Base-by-base conservation (phyloP, 2,888 invertebrate genomes). In the Tenthredo livida region DNA sequence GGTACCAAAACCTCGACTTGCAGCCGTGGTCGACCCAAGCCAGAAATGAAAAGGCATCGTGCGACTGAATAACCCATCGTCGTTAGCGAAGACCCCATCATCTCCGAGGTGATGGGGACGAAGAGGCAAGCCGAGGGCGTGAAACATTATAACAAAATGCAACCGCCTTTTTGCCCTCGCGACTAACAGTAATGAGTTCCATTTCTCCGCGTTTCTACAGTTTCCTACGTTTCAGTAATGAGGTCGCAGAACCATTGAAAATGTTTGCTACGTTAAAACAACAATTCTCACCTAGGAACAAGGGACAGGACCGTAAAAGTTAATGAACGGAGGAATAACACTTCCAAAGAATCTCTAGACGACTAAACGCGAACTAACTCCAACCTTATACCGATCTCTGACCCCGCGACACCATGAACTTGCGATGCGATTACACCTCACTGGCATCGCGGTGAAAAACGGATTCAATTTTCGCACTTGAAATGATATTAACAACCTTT, bases 191-290 rank as follows among this genome's bases (percentile, higher is more conserved):
- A 92, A 92, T 90, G 92, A 92, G 90, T 90, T 88, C 89, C 91
- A 91, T 92, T 92, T 91, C 90, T 61, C n/a, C 58, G 77, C 58
- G 77, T 50, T n/a, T 33, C 61, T 21, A 43, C 21, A 43, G n/a
- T 37, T 33, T 33, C 43, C 40, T 54, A 50, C 47, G 54, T 50
- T 25, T 21, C 61, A 89, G 91, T 92, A 92, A 92, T 91, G 92
- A 92, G 92, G 92, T 92, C 91, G 91, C 91, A 84, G 47, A 37
- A 80, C 91, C 90, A 90, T 90, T 91, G 90, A 90, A 90, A 91
- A 72, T 72, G 61, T 67, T 78, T 67, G 78, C 77, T 85, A 75
- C 85, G 86, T 85, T 87, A 58, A 87, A 88, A 88, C 87, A 87
- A 88, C 87, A 86, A 86, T 87, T 84, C 72, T 87, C 85, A 84